Evolutionary conservation across 2,888 invertebrate genomes (phyloP).

Genomic region (Flexamia atlantica): DNA sequence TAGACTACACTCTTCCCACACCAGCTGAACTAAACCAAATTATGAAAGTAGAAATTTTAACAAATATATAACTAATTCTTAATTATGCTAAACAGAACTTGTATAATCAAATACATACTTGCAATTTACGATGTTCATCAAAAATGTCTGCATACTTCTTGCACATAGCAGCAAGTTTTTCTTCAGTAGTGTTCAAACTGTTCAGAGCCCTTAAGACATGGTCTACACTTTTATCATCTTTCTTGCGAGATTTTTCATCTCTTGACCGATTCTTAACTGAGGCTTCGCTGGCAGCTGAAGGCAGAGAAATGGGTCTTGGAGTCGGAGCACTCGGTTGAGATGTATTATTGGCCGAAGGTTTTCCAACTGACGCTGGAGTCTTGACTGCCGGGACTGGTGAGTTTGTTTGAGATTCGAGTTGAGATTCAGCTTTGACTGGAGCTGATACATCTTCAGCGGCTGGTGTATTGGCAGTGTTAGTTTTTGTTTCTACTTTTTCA

Average conservation of each 20-base stretch:
- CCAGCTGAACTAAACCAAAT: too few relatives aligned
- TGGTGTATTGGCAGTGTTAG: neutral
- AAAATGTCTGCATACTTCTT: conserved; percentile 87
- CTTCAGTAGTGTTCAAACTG: conserved; percentile 79
- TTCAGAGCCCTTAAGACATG: conserved; percentile 82
- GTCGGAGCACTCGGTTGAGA: conserved; percentile 1
- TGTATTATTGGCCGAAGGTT: neutral
- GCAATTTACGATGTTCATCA: conserved; percentile 83
- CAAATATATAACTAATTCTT: too few relatives aligned
- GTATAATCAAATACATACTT: too few relatives aligned
- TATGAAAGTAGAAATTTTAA: too few relatives aligned
- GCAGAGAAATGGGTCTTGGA: conserved; percentile 24
- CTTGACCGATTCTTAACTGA: conserved; percentile 65
- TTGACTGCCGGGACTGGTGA: neutral
- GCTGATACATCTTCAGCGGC: neutral
- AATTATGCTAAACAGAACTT: too few relatives aligned
- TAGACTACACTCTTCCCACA: too few relatives aligned
- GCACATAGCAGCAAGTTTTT: conserved; percentile 83
- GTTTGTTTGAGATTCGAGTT: neutral
- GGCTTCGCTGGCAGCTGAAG: conserved; percentile 49
- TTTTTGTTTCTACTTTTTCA: neutral
- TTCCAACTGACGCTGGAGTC: neutral
- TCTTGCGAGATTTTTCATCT: conserved; percentile 75
- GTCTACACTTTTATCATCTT: conserved; percentile 81
- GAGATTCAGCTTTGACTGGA: neutral